These are phyloP conservation scores for Daktulosphaira vitifoliae DNA, from an alignment of 1,140 invertebrate species.

Conservation along the genomic window DNA sequence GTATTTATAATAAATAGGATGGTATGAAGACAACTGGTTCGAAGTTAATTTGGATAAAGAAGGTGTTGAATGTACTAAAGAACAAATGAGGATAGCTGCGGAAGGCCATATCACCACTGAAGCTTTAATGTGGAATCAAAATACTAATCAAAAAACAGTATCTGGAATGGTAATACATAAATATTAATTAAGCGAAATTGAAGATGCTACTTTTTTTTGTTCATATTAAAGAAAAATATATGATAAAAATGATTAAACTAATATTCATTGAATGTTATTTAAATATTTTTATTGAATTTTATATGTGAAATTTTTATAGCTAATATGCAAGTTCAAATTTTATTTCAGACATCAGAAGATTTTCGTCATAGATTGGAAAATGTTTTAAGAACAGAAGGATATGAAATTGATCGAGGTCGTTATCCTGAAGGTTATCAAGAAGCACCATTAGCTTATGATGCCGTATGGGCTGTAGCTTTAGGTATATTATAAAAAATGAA, in stretches of 20 bases:
- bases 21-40: slow-evolving; percentile 99
- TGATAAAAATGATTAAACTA: too few species aligned
- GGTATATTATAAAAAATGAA: slow-evolving; percentile 49
- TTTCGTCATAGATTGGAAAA: slow-evolving; percentile 62
- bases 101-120: slow-evolving; percentile 98
- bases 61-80: slow-evolving; percentile 80
- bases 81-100: slow-evolving; percentile 86
- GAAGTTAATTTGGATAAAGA: slow-evolving; percentile 79
- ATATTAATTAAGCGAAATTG: too few species aligned
- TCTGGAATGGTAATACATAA: slow-evolving; percentile 68
- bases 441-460: slow-evolving; percentile 96
- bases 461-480: slow-evolving; percentile 93
- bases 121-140: slow-evolving; percentile 96
- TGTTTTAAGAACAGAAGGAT: slow-evolving; percentile 64
- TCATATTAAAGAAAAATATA: too few species aligned
- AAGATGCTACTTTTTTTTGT: too few species aligned
- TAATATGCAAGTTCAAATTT: too few species aligned
- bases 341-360: slow-evolving; percentile 53
- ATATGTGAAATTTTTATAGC: too few species aligned
- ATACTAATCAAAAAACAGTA: slow-evolving; percentile 75
- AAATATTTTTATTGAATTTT: too few species aligned
- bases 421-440: slow-evolving; percentile 95
- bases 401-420: slow-evolving; percentile 68
- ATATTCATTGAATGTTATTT: too few species aligned
- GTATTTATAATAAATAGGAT: slow-evolving; percentile 53